Percentiles rank a stretch among this genome's conserved stretches.
phyloP scores from a whole-genome alignment of 2,888 invertebrate species.

The Tenthredo mesomela region DNA sequence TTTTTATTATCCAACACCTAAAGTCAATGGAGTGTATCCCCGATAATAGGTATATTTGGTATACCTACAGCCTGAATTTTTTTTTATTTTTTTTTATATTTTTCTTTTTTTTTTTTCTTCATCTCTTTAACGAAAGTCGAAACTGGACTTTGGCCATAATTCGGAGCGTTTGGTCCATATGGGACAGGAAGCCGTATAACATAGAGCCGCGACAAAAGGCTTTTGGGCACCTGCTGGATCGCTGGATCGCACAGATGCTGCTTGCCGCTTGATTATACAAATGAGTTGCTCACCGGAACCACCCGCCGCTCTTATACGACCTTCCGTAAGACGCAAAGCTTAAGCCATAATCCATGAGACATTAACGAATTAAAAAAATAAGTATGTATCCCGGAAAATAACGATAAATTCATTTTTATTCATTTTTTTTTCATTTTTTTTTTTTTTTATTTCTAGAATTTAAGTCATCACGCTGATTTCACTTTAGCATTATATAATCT shows the following conservation, averaged over 20 bases:
- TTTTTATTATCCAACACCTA: constrained; percentile 28
- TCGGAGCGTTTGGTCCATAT: constrained; percentile 63
- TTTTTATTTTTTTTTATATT: background rate
- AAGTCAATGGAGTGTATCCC: constrained; percentile 43
- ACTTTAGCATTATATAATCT: background rate
- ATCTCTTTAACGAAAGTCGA: constrained; percentile 35
- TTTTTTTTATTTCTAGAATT: too few species aligned
- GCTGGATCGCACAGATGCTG: constrained; percentile 59
- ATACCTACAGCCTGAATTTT: background rate
- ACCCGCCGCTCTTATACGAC: constrained; percentile 53
- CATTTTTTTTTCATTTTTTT: too few species aligned
- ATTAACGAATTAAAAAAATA: background rate
- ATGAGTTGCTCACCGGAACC: constrained; percentile 55
- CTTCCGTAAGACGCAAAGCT: constrained; percentile 47
- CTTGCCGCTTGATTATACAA: constrained; percentile 58
- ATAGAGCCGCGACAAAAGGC: constrained; percentile 69
- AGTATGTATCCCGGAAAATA: background rate
- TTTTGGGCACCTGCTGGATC: constrained; percentile 70
- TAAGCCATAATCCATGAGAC: constrained; percentile 29
- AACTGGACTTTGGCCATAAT: constrained; percentile 53
- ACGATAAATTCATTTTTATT: background rate
- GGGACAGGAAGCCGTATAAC: constrained; percentile 67
- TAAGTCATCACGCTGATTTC: background rate
- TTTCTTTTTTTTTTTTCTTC: background rate
- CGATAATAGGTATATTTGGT: constrained; percentile 38